phyloP scores from a whole-genome alignment of 2,113 vertebrate species.

The Peromyscus californicus region DNA sequence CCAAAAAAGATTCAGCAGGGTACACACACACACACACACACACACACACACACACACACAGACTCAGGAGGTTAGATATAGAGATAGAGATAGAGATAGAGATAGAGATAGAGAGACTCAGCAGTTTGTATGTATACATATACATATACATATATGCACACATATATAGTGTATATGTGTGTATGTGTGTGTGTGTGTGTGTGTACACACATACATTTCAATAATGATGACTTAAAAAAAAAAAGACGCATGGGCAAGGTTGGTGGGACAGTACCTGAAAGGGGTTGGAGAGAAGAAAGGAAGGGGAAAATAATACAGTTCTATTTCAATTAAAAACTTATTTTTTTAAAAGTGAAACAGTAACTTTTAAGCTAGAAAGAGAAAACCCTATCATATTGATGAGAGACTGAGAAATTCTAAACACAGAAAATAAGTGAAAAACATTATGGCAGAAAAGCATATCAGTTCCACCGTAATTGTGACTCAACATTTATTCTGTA shows the following conservation, averaged over 20 bases:
- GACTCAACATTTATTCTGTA: constrained; percentile 33
- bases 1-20: not conserved
- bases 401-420: not conserved
- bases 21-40: not conserved
- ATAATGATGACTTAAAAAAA: not conserved
- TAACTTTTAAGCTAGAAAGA: not conserved
- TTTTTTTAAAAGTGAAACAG: not conserved
- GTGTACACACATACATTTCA: no score
- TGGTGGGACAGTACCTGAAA: not conserved
- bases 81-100: no score
- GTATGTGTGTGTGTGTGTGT: no score
- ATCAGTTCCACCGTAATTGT: constrained; percentile 20
- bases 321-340: not conserved
- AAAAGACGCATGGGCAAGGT: not conserved
- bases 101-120: no score
- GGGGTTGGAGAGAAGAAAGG: not conserved
- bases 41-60: not conserved
- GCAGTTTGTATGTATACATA: not conserved
- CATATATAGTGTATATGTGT: not conserved
- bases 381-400: not conserved
- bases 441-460: not conserved
- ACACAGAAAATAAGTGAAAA: constrained; percentile 38
- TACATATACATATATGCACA: not conserved
- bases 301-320: not conserved
- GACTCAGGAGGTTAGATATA: no score